Percentiles rank a stretch among this genome's conserved stretches.
These are phyloP conservation scores for Zoroaster sp. DNA, from an alignment of 53 echinoderm and acorn worm genomes.

Conservation along the genomic window DNA sequence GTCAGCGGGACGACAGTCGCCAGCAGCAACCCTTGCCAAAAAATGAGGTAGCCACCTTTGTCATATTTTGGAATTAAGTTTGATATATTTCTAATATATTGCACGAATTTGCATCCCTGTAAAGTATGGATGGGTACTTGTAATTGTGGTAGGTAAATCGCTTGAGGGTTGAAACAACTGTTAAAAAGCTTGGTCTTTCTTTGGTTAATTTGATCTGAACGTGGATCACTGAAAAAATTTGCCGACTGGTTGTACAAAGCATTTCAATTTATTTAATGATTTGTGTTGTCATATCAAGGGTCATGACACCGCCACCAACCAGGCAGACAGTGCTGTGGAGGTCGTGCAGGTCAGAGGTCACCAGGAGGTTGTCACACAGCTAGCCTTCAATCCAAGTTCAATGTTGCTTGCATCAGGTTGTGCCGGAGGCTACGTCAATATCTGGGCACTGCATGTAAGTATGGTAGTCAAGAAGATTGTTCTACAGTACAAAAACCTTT, in stretches of 20 bases:
- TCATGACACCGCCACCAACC: conserved; percentile 9
- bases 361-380: conserved; percentile 70
- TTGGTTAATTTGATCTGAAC: no score
- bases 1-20: conserved; percentile 17
- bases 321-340: conserved; percentile 64
- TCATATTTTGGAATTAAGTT: no score
- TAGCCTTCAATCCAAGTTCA: conserved; percentile 81
- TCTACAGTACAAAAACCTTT: no score
- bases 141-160: no score
- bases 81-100: no score
- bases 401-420: conserved; percentile 90
- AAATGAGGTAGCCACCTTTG: conserved; percentile 38
- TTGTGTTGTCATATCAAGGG: neutral
- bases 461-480: neutral
- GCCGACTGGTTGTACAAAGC: neutral
- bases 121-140: no score
- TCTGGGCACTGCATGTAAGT: conserved; percentile 97
- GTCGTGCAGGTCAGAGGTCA: conserved; percentile 77
- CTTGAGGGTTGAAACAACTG: no score
- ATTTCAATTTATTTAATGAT: neutral
- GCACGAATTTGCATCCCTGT: no score
- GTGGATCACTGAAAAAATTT: no score
- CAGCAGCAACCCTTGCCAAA: neutral
- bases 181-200: no score
- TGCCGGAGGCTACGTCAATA: conserved; percentile 74